These are phyloP conservation scores for Manis javanica DNA, from an alignment of 2,797 vertebrate genomes.

Conservation along the genomic window DNA sequence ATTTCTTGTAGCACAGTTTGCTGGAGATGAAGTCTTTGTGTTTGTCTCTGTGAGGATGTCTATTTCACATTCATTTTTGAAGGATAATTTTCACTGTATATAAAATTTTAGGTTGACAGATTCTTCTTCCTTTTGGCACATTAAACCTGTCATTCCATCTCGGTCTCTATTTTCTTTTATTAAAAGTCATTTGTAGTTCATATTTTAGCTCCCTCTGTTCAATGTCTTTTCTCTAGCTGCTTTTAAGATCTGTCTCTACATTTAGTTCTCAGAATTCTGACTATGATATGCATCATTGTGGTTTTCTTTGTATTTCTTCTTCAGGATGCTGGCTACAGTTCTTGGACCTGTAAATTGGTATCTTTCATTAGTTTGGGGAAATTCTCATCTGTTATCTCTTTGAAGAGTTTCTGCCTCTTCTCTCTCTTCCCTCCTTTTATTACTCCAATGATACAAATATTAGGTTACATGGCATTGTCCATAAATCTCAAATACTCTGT, in stretches of 20 bases:
- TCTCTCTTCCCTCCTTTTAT: background rate
- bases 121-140: background rate
- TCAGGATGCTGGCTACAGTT: background rate
- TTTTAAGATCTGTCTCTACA: conserved; percentile 10
- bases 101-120: conserved; percentile 15
- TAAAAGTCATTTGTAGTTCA: conserved; percentile 13
- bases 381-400: background rate
- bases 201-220: background rate
- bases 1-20: background rate
- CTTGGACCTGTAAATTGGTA: background rate
- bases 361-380: conserved; percentile 30
- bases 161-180: background rate
- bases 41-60: background rate
- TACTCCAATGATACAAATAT: background rate
- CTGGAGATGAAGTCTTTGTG: background rate
- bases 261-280: background rate
- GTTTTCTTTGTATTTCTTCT: background rate
- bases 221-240: background rate
- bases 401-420: conserved; percentile 5
- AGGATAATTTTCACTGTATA: conserved; percentile 36
- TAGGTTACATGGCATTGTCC: background rate
- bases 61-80: conserved; percentile 34
- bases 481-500: background rate
- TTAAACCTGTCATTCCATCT: conserved; percentile 10
- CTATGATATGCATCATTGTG: background rate